Evolutionary conservation across 2,797 vertebrate species (phyloP).

Genomic region (Clarias fuscus): DNA sequence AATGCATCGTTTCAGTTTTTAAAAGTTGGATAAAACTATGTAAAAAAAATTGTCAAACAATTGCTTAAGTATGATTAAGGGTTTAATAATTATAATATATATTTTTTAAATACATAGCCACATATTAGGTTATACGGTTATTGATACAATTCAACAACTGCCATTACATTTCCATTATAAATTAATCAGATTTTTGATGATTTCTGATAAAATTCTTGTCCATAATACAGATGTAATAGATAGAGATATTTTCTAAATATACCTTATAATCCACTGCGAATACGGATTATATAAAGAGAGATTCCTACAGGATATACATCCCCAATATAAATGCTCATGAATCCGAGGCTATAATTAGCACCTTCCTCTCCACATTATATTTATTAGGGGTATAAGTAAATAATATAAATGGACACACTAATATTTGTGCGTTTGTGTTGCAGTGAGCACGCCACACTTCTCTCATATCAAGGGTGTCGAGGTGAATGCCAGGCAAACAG

Average conservation of each 20-base stretch:
- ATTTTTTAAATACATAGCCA: not conserved
- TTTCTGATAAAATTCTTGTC: not conserved
- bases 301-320: not conserved
- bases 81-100: not conserved
- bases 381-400: not conserved
- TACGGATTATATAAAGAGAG: not conserved
- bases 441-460: constrained; percentile 92
- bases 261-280: not conserved
- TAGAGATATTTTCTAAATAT: not conserved
- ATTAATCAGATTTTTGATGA: not conserved
- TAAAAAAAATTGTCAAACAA: not conserved
- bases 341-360: not conserved
- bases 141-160: not conserved
- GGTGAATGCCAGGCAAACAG: constrained; percentile 90
- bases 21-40: not conserved
- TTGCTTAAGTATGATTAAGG: not conserved
- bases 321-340: not conserved
- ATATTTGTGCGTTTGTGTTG: constrained; percentile 31
- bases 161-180: not conserved
- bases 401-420: not conserved
- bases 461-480: constrained; percentile 91
- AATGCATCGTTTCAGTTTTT: not conserved
- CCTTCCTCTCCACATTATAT: not conserved
- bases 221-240: not conserved
- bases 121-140: not conserved